These are phyloP conservation scores for Crenichthys baileyi DNA, from an alignment of 2,797 vertebrate genomes.

Conservation along the genomic window DNA sequence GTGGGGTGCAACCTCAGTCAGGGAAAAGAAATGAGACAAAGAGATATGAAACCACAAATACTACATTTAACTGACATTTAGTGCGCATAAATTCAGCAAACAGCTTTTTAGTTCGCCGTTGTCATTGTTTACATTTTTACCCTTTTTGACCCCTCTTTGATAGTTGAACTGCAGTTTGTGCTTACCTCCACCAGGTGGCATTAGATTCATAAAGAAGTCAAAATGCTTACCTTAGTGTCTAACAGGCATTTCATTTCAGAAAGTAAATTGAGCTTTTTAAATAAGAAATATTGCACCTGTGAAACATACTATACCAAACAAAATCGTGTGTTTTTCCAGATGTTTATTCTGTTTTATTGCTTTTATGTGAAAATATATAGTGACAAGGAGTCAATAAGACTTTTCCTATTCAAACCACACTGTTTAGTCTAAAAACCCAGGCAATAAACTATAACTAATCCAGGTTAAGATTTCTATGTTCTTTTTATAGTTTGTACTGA, in stretches of 20 bases:
- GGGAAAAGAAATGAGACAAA: slow-evolving; percentile 58
- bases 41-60: slow-evolving; percentile 74
- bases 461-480: background rate
- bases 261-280: background rate
- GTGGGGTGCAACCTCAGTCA: slow-evolving; percentile 63
- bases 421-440: background rate
- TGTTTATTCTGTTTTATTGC: background rate
- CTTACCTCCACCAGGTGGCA: slow-evolving; percentile 72
- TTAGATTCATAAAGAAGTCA: slow-evolving; percentile 44
- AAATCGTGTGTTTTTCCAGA: background rate
- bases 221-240: background rate
- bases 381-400: background rate
- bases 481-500: background rate
- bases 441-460: background rate
- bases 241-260: background rate
- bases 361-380: background rate
- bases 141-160: slow-evolving; percentile 35
- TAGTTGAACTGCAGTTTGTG: slow-evolving; percentile 48
- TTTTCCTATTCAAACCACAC: background rate
- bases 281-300: background rate
- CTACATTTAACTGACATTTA: slow-evolving; percentile 66
- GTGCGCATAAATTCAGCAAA: slow-evolving; percentile 32
- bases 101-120: slow-evolving; percentile 30
- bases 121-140: slow-evolving; percentile 31
- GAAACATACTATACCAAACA: background rate